Percentiles rank a stretch among this genome's conserved stretches.
These are phyloP conservation scores for Cephus rjabovi DNA, from an alignment of 2,888 invertebrate species.

Conservation along the genomic window DNA sequence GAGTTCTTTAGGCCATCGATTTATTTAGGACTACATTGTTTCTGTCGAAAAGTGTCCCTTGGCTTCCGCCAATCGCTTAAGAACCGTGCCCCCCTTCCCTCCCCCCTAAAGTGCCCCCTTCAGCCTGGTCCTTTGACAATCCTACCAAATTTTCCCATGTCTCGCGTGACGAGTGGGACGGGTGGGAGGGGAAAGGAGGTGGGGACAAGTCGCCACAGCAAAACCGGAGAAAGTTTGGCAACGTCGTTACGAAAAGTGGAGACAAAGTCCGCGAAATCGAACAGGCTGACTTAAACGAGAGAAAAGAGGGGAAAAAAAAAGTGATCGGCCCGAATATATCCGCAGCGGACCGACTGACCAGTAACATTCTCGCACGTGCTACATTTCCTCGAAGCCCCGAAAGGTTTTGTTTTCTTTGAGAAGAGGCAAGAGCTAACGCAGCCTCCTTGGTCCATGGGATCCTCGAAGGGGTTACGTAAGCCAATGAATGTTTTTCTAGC, in stretches of 20 bases:
- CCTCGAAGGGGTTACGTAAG: constrained; percentile 39
- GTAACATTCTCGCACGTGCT: neutral
- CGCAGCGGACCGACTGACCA: neutral
- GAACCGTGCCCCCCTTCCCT: neutral
- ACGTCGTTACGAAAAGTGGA: neutral
- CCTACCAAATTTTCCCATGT: neutral
- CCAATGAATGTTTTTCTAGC: constrained; percentile 47
- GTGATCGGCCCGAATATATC: neutral
- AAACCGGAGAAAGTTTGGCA: neutral
- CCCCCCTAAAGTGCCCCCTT: neutral
- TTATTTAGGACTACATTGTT: constrained; percentile 44
- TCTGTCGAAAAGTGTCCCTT: neutral
- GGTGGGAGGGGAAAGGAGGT: neutral
- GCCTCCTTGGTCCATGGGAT: constrained; percentile 4
- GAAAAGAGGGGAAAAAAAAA: neutral
- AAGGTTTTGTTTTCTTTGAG: neutral
- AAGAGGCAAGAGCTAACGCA: neutral
- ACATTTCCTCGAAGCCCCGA: neutral
- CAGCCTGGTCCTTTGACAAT: neutral
- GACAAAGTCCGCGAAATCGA: neutral
- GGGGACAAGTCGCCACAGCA: neutral
- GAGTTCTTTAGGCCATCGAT: constrained; percentile 47
- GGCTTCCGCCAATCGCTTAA: neutral
- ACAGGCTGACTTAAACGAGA: neutral
- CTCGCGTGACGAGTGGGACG: neutral